Evolutionary conservation across 2,113 vertebrate species (phyloP).

Genomic region (Gadus macrocephalus): DNA sequence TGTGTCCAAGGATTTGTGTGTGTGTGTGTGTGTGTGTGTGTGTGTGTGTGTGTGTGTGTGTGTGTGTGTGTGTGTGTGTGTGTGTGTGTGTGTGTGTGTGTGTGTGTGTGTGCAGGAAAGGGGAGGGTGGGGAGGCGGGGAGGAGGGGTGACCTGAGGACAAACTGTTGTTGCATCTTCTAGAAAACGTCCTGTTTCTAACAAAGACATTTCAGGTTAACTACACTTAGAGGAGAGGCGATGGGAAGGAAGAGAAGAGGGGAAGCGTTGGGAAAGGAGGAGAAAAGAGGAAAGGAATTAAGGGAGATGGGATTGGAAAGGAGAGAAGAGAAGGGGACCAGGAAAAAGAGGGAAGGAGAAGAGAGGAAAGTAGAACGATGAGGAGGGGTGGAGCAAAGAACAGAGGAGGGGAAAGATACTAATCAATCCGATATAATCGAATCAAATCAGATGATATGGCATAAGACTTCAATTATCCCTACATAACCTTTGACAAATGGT

Average conservation of each 20-base stretch:
- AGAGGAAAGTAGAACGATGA: not conserved
- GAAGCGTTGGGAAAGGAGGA: not conserved
- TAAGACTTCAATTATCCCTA: no score
- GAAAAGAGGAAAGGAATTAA: not conserved
- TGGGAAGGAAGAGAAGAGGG: not conserved
- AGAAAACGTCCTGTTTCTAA: no score
- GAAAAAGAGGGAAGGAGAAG: not conserved
- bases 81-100: constrained; percentile 18
- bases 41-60: not conserved
- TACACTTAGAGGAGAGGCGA: not conserved
- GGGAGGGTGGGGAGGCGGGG: not conserved
- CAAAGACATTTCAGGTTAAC: no score
- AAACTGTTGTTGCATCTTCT: not conserved
- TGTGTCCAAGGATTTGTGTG: constrained; percentile 44
- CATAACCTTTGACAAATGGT: no score
- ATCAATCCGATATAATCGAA: no score
- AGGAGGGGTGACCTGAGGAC: not conserved
- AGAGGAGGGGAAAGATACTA: not conserved
- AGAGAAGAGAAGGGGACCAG: not conserved
- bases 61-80: constrained; percentile 28
- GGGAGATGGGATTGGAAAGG: not conserved
- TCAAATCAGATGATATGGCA: no score
- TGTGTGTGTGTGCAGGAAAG: not conserved
- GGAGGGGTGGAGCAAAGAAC: not conserved
- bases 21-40: constrained; percentile 13